Evolutionary conservation across 1,140 invertebrate species (phyloP), one percentile per base, ranked within the genome.

Genomic region (Drosophila ambigua): DNA sequence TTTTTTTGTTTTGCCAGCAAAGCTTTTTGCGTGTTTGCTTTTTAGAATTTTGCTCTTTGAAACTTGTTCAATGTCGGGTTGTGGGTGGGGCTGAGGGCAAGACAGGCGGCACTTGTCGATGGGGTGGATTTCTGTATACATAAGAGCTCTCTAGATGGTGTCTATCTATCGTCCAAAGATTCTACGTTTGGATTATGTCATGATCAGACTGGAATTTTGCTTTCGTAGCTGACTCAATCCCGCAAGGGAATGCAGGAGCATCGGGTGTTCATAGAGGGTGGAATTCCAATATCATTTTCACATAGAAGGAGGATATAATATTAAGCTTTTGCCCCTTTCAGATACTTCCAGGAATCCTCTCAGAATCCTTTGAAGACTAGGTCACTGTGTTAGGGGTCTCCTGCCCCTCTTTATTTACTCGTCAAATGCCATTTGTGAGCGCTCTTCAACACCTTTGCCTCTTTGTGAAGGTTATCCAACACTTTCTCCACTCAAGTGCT

Each of bases 1-100:
- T 2, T 8, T 35, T 35, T 35, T 35, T 35, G 3, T 9, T 77
- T 49, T 51, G 20, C 20, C 61, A 48, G 51, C 55, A 46, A 54
- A 55, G 53, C 65, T 74, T 80, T 82, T 78, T 80, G 79, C 67
- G 62, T 72, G 7, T 59, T 72, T 61, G 72, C 62, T 67, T 82
- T 73, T 57, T 72, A 72, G 57, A 7, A 57, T 54, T 61, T 66
- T 75, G 75, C 59, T 62, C 69, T 51, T 77, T 73, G 59, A 82
- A 82, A 82, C 79, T 77, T 62, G 73, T 73, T 65, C 69, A 52
- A 26, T 43, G 69, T 31, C 60, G 23, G 5, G 65, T 53, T 20
- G 15, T 20, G 13, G 53, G 41, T 41, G 50, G 28, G 28, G 41
- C 11, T 54, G 51, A 45, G 31, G 31, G 1, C 3, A 31, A 7